Evolutionary conservation across 2,888 invertebrate genomes (phyloP), one percentile per base, ranked within the genome.

Genomic region (Thecophora atra): DNA sequence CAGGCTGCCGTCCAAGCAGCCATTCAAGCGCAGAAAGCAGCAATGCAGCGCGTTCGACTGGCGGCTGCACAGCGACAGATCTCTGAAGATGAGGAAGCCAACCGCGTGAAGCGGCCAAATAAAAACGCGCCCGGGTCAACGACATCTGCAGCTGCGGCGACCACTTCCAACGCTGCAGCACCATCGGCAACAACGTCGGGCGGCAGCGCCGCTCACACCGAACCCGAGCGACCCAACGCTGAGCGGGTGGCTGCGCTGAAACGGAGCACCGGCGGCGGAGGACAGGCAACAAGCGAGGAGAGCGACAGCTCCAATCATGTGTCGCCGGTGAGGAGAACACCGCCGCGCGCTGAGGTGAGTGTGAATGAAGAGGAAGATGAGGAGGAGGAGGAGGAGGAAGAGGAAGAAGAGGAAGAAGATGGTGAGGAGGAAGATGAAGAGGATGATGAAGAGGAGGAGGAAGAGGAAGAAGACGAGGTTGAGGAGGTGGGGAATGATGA

Each of bases 61-160:
- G 87, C 88, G 58, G 89, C 91, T n/a, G 89, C 94, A 13, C 90
- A 91, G 65, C 89, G 94, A 74, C 95, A 95, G 86, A 90, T 92
- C 76, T 94, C 94, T 83, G 96, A 96, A 87, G 96, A 95, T 81
- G 95, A 96, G 82, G 97, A 97, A 85, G 95, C 96, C 75, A 89
- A 93, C 13, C 91, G 93, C 81, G 93, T 94, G 77, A 96, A 96
- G 87, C 92, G 93, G 82, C 94, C 94, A 87, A 96, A 94, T 81
- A 95, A 95, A 85, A 91, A 88, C 76, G 91, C 91, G 26, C 90
- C 91, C n/a, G 76, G 79, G 15, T 88, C 88, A 80, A 62, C 76
- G 0, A 56, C 78, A 6, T 63, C 80, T 13, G 83, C 85, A 73
- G 90, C 88, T 72, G 91, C 91, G 28, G 88, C 91, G 15, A 89